Base-by-base conservation (phyloP, 2,888 invertebrate genomes). In the Lydus trimaculatus region DNA sequence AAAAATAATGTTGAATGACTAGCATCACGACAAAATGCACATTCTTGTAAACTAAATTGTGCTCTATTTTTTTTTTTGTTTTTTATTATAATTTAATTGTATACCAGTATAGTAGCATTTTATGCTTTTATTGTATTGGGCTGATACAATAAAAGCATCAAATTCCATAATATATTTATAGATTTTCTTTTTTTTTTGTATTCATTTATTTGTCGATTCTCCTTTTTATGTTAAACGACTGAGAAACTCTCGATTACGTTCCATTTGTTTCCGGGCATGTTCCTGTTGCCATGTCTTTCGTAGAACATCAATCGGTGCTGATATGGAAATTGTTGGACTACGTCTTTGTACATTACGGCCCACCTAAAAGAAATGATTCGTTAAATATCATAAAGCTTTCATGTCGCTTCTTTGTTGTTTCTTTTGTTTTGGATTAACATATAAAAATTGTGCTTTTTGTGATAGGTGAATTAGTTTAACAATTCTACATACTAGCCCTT, bases 251-350 rank as follows among this genome's bases (percentile, higher is more conserved):
- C 77, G 70, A 69, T 81, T 81, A 31, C 69, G 67, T 52, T 67
- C 59, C 67, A 65, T 65, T 56, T 43, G 72, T 69, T 67, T 72
- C 73, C 76, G 65, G 77, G 75, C 65, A 71, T 73, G 36, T 74
- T 76, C 61, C 72, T 75, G 66, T 67, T 67, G 64, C 74, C 71
- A 71, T 28, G 71, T 61, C 28, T 73, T 72, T 31, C 74, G 65
- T 20, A 74, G 58, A 11, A 71, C 72, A 39, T 74, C 72, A 23
- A 74, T 74, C 4, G 72, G 71, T 9, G 74, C 72, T 20, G 67
- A 62, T 28, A 81, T 79, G 2, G 81, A 81, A 25, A 81, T 71
- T 7, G 77, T 70, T 25, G 74, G 74, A 33, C 72, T 73, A 36
- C 69, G 56, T 62, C 74, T 67, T 61, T 70, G 68, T 61, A 67